Conservation (phyloP, 2,113 vertebrate genomes). For the Lycocorax pyrrhopterus region DNA sequence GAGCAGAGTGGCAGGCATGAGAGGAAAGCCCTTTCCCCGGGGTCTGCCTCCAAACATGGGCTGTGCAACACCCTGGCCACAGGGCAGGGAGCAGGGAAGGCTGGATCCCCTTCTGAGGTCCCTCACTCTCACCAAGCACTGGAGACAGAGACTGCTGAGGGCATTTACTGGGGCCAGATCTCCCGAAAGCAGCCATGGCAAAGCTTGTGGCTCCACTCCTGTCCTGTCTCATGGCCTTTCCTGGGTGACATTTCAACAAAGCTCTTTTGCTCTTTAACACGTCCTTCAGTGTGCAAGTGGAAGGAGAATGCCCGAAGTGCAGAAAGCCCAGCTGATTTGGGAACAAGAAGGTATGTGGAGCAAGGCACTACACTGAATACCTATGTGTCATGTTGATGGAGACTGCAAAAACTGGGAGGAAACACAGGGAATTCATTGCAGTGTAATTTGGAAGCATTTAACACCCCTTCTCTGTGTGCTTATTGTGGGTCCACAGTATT, state of each 20-base stretch:
- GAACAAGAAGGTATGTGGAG: not conserved
- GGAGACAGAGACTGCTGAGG: not conserved
- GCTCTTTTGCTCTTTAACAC: not conserved
- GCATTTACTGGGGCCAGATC: not conserved
- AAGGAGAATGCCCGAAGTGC: not conserved
- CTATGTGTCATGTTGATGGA: not conserved
- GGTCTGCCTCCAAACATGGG: not conserved
- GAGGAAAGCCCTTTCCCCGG: not conserved
- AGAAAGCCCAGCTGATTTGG: not conserved
- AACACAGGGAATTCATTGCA: not conserved
- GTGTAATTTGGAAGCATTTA: not conserved
- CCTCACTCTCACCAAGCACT: accelerated
- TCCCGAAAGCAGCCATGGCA: not conserved
- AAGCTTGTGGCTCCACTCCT: not conserved
- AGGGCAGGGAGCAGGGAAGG: not conserved
- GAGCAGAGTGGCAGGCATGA: not conserved
- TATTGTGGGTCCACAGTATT: not conserved
- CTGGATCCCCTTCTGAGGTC: not conserved
- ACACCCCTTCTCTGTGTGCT: not conserved
- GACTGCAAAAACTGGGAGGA: not conserved
- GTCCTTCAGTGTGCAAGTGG: not conserved
- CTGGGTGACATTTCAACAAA: not conserved
- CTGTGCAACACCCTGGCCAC: not conserved
- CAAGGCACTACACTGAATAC: not conserved
- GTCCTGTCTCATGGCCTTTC: not conserved